Conservation (phyloP, 2,113 vertebrate species). For the Lepus timidus region DNA sequence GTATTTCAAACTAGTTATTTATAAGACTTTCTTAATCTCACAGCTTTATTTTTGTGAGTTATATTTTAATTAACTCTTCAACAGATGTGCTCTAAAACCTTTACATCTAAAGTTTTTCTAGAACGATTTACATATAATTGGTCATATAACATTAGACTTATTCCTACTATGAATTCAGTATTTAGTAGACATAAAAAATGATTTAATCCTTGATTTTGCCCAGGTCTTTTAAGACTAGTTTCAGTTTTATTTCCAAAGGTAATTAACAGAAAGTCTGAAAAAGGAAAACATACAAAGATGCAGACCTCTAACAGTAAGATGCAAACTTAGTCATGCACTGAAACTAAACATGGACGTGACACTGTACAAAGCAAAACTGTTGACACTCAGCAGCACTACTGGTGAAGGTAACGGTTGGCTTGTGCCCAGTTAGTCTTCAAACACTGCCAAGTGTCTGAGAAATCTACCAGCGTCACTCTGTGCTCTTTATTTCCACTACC, state of each 20-base stretch:
- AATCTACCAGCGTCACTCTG: background rate
- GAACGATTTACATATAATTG: constrained; percentile 41
- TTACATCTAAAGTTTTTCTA: background rate
- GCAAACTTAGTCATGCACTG: constrained; percentile 29
- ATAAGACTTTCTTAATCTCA: constrained; percentile 36
- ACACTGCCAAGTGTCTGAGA: background rate
- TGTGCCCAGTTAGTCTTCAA: background rate
- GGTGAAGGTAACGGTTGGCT: background rate
- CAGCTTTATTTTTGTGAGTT: constrained; percentile 25
- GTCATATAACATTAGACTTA: constrained; percentile 21
- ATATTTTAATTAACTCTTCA: too few species aligned
- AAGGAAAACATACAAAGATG: constrained; percentile 46
- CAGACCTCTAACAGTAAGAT: background rate
- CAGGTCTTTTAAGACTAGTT: constrained; percentile 32
- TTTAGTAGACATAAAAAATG: constrained; percentile 28
- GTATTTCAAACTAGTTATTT: constrained; percentile 48
- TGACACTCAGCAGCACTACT: background rate
- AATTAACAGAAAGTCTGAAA: constrained; percentile 15
- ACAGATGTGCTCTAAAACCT: background rate
- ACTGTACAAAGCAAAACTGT: background rate
- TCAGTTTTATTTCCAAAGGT: constrained; percentile 8
- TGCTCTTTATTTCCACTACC: constrained; percentile 8
- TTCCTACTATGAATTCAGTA: constrained; percentile 25
- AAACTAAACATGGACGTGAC: background rate
- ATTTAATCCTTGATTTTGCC: constrained; percentile 38